These are phyloP conservation scores for Myxocyprinus asiaticus DNA, from an alignment of 2,113 vertebrate genomes.

Conservation along the genomic window DNA sequence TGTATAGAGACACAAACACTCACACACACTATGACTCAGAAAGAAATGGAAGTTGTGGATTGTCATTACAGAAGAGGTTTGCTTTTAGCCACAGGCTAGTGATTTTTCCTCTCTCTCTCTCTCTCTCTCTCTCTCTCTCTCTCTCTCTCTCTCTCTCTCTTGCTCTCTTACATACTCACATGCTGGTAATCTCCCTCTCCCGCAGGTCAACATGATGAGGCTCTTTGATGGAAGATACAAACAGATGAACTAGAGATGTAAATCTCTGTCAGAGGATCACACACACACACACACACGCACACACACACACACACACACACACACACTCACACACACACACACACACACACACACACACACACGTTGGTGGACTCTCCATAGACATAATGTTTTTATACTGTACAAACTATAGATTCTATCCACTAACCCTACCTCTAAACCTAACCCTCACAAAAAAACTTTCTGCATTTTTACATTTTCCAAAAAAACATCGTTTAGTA, in stretches of 20 bases:
- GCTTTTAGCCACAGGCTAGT: constrained; percentile 28
- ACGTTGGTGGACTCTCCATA: too few species aligned
- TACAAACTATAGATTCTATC: too few species aligned
- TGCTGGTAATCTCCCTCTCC: constrained; percentile 18
- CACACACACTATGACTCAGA: constrained; percentile 32
- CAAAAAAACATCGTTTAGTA: too few species aligned
- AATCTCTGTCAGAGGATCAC: constrained; percentile 35
- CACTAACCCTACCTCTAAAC: too few species aligned
- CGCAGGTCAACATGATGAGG: constrained; percentile 36
- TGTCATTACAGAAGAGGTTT: constrained; percentile 34
- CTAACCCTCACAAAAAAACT: too few species aligned
- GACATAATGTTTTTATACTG: too few species aligned
- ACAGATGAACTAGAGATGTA: constrained; percentile 49
- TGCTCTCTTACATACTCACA: constrained; percentile 18
- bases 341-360: too few species aligned
- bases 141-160: constrained; percentile 15
- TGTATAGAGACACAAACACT: constrained; percentile 30
- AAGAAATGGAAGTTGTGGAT: constrained; percentile 41
- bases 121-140: constrained; percentile 13
- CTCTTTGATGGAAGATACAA: constrained; percentile 52
- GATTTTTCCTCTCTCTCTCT: constrained; percentile 18
- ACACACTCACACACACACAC: too few species aligned
- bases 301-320: too few species aligned
- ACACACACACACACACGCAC: neutral
- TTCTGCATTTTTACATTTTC: too few species aligned